Conservation (phyloP, 2,888 invertebrate genomes). For the Eristalis intricaria region DNA sequence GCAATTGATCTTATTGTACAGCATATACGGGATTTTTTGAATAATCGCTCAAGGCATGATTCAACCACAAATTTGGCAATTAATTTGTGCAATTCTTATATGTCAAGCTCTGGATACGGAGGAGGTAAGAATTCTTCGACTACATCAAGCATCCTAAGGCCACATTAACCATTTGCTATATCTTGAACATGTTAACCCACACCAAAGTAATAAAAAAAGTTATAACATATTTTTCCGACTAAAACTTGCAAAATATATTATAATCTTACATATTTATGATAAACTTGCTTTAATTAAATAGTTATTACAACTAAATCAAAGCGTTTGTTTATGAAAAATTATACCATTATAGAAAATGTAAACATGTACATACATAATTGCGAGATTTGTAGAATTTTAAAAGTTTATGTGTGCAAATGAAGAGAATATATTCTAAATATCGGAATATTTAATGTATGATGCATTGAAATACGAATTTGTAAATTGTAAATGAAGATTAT, state of each 20-base stretch:
- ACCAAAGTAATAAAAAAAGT: not conserved
- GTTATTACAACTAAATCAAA: no score
- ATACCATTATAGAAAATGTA: no score
- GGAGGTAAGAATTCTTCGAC: slow-evolving; percentile 71
- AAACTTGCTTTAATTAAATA: no score
- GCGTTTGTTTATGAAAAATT: no score
- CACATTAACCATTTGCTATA: slow-evolving; percentile 58
- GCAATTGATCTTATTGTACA: slow-evolving; percentile 98
- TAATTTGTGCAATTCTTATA: slow-evolving; percentile 74
- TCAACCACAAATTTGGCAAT: slow-evolving; percentile 77
- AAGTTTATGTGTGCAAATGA: no score
- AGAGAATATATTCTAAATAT: no score
- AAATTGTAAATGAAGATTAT: no score
- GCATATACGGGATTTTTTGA: slow-evolving; percentile 95
- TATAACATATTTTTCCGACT: not conserved
- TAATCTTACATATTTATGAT: not conserved
- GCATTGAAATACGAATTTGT: no score
- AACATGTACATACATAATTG: no score
- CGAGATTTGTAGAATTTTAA: no score
- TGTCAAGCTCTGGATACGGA: slow-evolving; percentile 66
- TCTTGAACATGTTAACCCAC: slow-evolving; percentile 35
- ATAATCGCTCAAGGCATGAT: slow-evolving; percentile 81
- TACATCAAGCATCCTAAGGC: slow-evolving; percentile 51
- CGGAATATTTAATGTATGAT: no score
- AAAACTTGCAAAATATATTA: not conserved